These are phyloP conservation scores for Myodes glareolus DNA, from an alignment of 2,113 vertebrate genomes.

Conservation along the genomic window DNA sequence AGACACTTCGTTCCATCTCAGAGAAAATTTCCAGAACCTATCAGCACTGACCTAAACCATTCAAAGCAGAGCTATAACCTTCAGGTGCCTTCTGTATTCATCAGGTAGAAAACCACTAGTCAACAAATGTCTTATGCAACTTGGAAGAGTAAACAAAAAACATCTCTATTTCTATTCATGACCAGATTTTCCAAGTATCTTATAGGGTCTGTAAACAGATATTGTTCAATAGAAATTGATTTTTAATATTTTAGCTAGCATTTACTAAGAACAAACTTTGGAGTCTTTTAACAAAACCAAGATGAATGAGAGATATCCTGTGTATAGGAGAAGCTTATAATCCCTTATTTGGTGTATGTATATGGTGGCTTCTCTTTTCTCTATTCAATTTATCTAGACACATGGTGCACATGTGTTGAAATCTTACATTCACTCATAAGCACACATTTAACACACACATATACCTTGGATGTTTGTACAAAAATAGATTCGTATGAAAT, in stretches of 20 bases:
- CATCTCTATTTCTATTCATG: constrained; percentile 26
- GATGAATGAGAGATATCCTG: not conserved
- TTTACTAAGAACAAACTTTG: constrained; percentile 41
- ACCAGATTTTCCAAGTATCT: not conserved
- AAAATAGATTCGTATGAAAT: not conserved
- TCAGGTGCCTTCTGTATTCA: not conserved
- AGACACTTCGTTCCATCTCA: constrained; percentile 4
- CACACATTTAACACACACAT: not conserved
- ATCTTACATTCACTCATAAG: not conserved
- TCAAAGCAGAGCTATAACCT: not conserved
- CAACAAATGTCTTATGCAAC: not conserved
- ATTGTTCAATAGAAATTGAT: constrained; percentile 1
- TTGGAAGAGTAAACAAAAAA: not conserved
- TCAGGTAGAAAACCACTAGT: constrained; percentile 4
- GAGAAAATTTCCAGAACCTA: not conserved
- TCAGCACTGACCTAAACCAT: not conserved
- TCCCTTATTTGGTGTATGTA: not conserved
- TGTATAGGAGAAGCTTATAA: too few relatives aligned
- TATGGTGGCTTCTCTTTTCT: not conserved
- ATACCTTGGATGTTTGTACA: not conserved
- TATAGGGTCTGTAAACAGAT: not conserved
- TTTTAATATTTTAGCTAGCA: constrained; percentile 51
- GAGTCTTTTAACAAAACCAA: not conserved
- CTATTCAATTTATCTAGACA: constrained; percentile 28
- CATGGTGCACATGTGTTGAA: not conserved